phyloP scores from a whole-genome alignment of 2,113 vertebrate genomes.

The Apteryx mantelli region DNA sequence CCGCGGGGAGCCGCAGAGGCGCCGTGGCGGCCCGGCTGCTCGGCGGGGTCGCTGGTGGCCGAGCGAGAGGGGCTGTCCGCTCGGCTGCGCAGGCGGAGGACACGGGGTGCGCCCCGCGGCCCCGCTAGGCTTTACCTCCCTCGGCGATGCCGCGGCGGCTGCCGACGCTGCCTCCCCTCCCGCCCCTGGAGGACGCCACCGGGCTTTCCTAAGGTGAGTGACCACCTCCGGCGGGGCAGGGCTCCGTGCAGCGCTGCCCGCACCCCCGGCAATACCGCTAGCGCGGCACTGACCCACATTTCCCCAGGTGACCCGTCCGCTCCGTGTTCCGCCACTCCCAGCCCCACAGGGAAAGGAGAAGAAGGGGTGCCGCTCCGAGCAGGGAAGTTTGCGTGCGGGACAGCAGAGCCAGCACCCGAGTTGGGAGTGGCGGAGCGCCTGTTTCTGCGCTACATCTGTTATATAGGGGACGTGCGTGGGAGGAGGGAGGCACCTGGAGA shows the following conservation, averaged over 20 bases:
- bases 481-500: conserved; percentile 4
- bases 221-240: background rate
- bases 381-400: background rate
- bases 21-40: background rate
- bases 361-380: too few relatives aligned
- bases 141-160: background rate
- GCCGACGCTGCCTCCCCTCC: background rate
- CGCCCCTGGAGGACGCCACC: background rate
- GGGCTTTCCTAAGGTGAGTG: conserved; percentile 19
- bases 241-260: background rate
- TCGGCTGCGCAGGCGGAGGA: background rate
- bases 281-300: background rate
- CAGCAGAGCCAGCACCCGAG: background rate
- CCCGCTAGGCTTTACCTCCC: background rate
- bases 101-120: background rate
- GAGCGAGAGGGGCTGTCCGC: background rate
- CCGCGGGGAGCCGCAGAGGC: background rate
- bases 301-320: background rate
- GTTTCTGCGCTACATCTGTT: background rate
- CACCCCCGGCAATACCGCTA: accelerated
- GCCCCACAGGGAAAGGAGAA: background rate
- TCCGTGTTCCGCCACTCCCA: too few relatives aligned
- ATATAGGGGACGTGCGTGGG: background rate
- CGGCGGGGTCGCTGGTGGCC: background rate
- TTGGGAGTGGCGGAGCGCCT: too few relatives aligned